Conservation (phyloP, 1,140 invertebrate genomes). For the Anastatus disparis region DNA sequence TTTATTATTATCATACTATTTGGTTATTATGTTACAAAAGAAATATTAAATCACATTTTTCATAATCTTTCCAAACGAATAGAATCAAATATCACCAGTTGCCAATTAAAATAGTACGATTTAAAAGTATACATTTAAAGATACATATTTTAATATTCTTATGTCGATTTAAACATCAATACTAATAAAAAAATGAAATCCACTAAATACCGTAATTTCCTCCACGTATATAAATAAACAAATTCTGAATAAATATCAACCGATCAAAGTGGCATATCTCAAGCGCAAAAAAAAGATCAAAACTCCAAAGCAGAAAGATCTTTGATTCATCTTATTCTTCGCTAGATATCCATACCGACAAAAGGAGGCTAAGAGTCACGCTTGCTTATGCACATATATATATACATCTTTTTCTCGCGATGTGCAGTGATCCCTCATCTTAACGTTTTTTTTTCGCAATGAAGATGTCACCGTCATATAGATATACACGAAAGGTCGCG, state of each 20-base stretch:
- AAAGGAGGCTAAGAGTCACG: conserved; percentile 45
- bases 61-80: no score
- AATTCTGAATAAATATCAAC: background rate
- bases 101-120: no score
- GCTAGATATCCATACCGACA: conserved; percentile 35
- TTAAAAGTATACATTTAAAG: no score
- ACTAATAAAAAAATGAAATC: no score
- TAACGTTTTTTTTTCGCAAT: conserved; percentile 30
- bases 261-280: conserved; percentile 27
- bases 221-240: conserved; percentile 3
- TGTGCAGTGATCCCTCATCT: no score
- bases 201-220: background rate
- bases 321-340: conserved; percentile 2
- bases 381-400: conserved; percentile 22
- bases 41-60: no score
- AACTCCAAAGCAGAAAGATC: conserved; percentile 12
- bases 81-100: no score
- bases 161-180: no score
- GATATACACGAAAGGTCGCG: conserved; percentile 42
- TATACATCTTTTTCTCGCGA: no score
- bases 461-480: conserved; percentile 59
- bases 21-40: no score
- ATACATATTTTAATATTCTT: no score
- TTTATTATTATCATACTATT: no score
- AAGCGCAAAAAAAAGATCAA: conserved; percentile 17